Percentiles rank a stretch among this genome's conserved stretches.
Evolutionary conservation across 2,888 invertebrate species (phyloP).

Genomic region (Tanaodytes sp.): DNA sequence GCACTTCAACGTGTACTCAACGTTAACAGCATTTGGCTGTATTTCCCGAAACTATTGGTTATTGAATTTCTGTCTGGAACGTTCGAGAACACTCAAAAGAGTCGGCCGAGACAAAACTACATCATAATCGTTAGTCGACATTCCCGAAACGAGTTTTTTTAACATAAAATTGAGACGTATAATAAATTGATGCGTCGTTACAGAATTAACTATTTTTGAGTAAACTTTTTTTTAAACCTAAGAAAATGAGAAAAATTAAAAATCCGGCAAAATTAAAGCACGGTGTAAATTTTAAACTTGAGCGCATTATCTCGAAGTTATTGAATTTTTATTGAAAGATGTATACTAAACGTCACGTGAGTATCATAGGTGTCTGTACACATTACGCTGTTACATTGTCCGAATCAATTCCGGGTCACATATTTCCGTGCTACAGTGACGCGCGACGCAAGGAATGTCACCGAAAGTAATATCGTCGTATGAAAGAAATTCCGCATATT

Average conservation of each 20-base stretch:
- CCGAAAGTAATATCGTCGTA: slow-evolving; percentile 44
- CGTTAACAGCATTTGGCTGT: slow-evolving; percentile 54
- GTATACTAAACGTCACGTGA: neutral
- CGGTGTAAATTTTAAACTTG: too few relatives aligned
- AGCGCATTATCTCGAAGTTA: too few relatives aligned
- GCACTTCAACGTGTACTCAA: slow-evolving; percentile 55
- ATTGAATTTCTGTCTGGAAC: slow-evolving; percentile 66
- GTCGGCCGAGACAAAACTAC: too few relatives aligned
- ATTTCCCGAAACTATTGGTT: slow-evolving; percentile 63
- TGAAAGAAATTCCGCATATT: slow-evolving; percentile 41
- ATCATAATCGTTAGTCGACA: too few relatives aligned
- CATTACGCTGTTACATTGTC: slow-evolving; percentile 48
- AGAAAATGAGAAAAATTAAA: too few relatives aligned
- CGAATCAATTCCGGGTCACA: slow-evolving; percentile 46
- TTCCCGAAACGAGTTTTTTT: too few relatives aligned
- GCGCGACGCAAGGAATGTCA: slow-evolving; percentile 44
- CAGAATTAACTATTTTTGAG: too few relatives aligned
- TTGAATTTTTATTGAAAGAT: too few relatives aligned
- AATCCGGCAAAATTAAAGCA: too few relatives aligned
- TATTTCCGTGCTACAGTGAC: slow-evolving; percentile 47
- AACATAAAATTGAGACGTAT: too few relatives aligned
- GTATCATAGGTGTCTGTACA: slow-evolving; percentile 46
- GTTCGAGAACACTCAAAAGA: slow-evolving; percentile 37
- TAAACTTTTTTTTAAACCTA: too few relatives aligned
- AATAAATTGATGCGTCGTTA: too few relatives aligned